Conservation (phyloP, 2,888 invertebrate genomes). For the Dyspetes luteomarginatus region DNA sequence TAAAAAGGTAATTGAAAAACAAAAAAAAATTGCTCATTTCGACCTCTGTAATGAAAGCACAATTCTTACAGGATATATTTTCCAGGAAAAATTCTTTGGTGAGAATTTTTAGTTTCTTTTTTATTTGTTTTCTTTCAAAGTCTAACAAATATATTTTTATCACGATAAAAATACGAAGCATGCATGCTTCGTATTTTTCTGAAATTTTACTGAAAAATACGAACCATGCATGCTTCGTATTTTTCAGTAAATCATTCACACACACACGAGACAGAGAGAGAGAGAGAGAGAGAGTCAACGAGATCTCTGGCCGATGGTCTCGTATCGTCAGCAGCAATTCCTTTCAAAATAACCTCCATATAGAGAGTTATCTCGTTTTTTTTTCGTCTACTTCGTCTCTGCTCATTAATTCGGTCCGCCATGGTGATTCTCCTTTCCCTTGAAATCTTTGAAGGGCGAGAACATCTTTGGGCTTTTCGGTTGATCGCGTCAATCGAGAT, state of each 20-base stretch:
- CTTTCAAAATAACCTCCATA: slow-evolving; percentile 34
- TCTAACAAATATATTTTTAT: too few species aligned
- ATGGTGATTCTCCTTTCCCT: slow-evolving; percentile 16
- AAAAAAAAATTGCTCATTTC: too few species aligned
- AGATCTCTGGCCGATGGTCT: slow-evolving; percentile 15
- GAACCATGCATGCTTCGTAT: too few species aligned
- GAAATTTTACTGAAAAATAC: too few species aligned
- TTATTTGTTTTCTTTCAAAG: too few species aligned
- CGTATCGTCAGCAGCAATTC: slow-evolving; percentile 39
- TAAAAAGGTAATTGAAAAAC: too few species aligned
- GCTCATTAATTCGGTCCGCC: slow-evolving; percentile 25
- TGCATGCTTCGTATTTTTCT: too few species aligned
- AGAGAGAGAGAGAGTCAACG: slow-evolving; percentile 20
- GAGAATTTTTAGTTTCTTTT: too few species aligned
- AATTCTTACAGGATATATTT: too few species aligned
- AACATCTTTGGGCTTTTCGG: slow-evolving; percentile 48
- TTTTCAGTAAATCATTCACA: slow-evolving; percentile 14
- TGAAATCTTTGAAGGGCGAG: slow-evolving; percentile 43
- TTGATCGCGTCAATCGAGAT: slow-evolving; percentile 53
- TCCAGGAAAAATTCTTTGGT: too few species aligned
- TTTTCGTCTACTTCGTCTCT: slow-evolving; percentile 27
- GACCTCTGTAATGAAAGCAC: too few species aligned
- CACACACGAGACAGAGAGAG: slow-evolving; percentile 4
- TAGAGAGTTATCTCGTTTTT: slow-evolving; percentile 1
- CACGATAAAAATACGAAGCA: too few species aligned